Evolutionary conservation across 2,113 vertebrate species (phyloP).

Genomic region (Rhinolophus sinicus): DNA sequence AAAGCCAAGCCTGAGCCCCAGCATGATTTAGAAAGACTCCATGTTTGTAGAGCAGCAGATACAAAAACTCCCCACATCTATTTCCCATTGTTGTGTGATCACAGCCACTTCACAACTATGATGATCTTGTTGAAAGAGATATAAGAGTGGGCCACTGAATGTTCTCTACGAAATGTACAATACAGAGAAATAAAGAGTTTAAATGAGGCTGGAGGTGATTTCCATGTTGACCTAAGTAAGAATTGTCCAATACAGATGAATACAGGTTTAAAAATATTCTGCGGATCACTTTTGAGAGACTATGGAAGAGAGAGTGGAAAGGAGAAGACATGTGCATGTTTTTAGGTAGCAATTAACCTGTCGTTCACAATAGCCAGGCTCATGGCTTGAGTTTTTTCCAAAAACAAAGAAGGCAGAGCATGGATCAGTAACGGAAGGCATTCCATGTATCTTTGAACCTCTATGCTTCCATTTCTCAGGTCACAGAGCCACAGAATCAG

Average conservation of each 20-base stretch:
- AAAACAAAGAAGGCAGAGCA: background rate
- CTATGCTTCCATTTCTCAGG: background rate
- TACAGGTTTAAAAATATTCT: background rate
- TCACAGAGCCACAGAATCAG: background rate
- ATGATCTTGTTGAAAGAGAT: background rate
- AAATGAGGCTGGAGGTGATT: background rate
- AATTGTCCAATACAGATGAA: background rate
- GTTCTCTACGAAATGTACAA: background rate
- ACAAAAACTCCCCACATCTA: background rate
- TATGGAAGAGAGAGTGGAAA: background rate
- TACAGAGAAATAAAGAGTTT: background rate
- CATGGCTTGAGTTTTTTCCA: background rate
- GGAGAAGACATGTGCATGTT: rapidly evolving
- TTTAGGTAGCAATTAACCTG: background rate
- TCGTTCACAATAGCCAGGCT: background rate
- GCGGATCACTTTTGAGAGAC: background rate
- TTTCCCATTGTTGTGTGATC: background rate
- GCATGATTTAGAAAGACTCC: background rate
- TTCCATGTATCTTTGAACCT: background rate
- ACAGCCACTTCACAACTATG: background rate
- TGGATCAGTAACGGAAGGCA: background rate
- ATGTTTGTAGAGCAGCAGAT: background rate
- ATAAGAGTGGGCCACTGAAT: background rate
- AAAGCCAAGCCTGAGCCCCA: background rate
- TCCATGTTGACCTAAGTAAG: background rate